These are phyloP conservation scores for Ascaphus truei DNA, from an alignment of 2,113 vertebrate species.

Conservation along the genomic window DNA sequence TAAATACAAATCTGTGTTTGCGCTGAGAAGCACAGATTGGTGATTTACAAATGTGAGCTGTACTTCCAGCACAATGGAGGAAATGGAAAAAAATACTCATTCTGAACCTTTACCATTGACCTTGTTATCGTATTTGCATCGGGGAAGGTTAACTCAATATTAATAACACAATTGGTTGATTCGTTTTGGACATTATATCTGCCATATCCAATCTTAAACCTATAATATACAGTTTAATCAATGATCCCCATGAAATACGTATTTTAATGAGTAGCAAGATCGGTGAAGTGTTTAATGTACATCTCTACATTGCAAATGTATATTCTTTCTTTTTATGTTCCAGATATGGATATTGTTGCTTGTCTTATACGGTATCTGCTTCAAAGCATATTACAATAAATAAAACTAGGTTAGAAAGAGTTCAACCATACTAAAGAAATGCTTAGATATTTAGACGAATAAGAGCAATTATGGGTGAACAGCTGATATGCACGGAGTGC, in stretches of 20 bases:
- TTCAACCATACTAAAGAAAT: no score
- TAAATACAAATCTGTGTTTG: no score
- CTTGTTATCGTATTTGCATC: not conserved
- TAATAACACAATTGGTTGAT: not conserved
- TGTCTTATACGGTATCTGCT: no score
- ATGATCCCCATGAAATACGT: not conserved
- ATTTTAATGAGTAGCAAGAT: not conserved
- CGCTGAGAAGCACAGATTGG: no score
- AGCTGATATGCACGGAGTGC: no score
- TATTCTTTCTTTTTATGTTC: constrained; percentile 6
- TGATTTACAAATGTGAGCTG: no score
- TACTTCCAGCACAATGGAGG: no score
- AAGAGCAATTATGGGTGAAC: no score
- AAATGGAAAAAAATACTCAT: not conserved
- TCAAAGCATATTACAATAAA: no score
- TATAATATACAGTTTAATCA: not conserved
- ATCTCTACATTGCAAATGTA: not conserved
- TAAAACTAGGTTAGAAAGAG: no score
- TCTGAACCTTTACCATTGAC: not conserved
- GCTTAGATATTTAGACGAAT: no score
- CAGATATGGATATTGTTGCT: not conserved
- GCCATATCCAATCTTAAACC: not conserved
- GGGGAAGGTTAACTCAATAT: not conserved
- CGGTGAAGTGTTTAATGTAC: not conserved
- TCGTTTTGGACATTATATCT: not conserved